phyloP scores from a whole-genome alignment of 2,888 invertebrate genomes.

The Papilio gigon region DNA sequence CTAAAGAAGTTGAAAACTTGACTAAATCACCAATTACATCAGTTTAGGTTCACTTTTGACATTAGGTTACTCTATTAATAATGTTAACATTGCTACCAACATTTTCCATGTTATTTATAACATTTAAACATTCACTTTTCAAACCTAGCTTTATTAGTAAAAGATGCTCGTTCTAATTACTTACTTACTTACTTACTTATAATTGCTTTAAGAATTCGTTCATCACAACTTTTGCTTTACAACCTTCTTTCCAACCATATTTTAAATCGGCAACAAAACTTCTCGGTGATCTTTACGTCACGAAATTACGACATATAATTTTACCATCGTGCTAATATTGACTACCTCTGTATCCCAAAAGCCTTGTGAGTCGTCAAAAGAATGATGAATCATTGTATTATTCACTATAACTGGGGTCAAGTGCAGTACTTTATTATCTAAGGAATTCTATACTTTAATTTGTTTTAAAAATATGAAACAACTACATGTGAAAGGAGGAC shows the following conservation, averaged over 20 bases:
- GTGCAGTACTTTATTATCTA: not conserved
- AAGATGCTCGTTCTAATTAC: no score
- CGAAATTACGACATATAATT: not conserved
- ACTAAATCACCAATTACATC: no score
- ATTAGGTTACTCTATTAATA: no score
- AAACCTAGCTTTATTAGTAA: no score
- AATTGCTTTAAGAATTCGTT: not conserved
- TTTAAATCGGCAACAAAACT: not conserved
- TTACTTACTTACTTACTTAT: not conserved
- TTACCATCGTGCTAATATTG: not conserved
- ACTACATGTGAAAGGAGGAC: not conserved
- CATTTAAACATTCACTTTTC: no score
- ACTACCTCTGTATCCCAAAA: not conserved
- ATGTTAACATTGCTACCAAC: no score
- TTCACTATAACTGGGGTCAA: constrained; percentile 4
- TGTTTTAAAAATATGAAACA: not conserved
- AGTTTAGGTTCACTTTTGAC: no score
- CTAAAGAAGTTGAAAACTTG: no score
- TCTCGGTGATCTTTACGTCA: not conserved
- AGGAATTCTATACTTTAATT: not conserved
- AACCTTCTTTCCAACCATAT: not conserved
- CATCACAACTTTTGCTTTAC: not conserved
- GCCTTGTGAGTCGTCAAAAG: not conserved
- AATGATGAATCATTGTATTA: constrained; percentile 18
- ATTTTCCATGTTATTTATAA: no score